Conservation (phyloP, 2,888 invertebrate species). For the Parochlus steinenii region DNA sequence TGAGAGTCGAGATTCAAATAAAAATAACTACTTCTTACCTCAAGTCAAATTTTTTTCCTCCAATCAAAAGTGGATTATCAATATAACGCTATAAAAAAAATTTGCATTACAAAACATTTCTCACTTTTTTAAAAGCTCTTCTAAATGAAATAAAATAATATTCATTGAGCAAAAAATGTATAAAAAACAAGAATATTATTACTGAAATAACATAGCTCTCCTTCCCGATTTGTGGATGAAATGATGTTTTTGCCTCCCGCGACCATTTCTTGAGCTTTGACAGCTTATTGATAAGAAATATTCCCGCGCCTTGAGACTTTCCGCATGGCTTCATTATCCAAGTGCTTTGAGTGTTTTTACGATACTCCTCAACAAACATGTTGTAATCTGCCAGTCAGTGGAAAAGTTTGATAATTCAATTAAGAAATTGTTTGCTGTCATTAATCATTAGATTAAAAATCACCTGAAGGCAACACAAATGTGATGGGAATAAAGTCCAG, state of each 20-base stretch:
- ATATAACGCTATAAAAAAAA: slow-evolving; percentile 46
- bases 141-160: too few relatives aligned
- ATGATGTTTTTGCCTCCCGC: slow-evolving; percentile 67
- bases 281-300: slow-evolving; percentile 87
- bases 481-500: slow-evolving; percentile 88
- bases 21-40: too few relatives aligned
- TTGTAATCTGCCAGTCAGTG: slow-evolving; percentile 81
- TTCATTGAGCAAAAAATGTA: too few relatives aligned
- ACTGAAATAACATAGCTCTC: slow-evolving; percentile 94
- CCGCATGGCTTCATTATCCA: slow-evolving; percentile 98
- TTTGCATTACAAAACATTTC: slow-evolving; percentile 1
- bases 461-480: slow-evolving; percentile 72
- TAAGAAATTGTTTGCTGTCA: slow-evolving; percentile 1
- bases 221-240: slow-evolving; percentile 69
- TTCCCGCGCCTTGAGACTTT: slow-evolving; percentile 87
- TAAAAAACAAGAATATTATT: too few relatives aligned
- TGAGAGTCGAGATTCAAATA: too few relatives aligned
- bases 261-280: slow-evolving; percentile 87
- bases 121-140: too few relatives aligned
- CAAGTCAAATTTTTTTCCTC: slow-evolving; percentile 91
- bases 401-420: slow-evolving; percentile 6
- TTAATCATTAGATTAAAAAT: slow-evolving; percentile 4
- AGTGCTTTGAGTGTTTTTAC: slow-evolving; percentile 83
- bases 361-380: slow-evolving; percentile 91
- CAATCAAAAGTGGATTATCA: slow-evolving; percentile 85